Conservation (phyloP, 2,888 invertebrate genomes). For the Busseola fusca region DNA sequence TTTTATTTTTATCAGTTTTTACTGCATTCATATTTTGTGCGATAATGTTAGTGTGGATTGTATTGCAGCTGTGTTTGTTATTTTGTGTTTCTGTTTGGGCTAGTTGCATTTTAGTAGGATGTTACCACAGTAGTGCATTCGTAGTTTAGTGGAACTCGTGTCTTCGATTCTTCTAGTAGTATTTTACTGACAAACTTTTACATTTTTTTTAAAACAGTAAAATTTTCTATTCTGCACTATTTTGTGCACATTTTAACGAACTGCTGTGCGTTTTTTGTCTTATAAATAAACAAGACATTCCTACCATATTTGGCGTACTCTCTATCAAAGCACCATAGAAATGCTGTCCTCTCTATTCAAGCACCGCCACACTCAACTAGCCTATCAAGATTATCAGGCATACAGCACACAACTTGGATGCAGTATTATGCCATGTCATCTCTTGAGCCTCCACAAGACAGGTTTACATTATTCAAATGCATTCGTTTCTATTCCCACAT, state of each 20-base stretch:
- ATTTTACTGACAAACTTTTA: neutral
- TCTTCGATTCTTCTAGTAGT: neutral
- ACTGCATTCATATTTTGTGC: neutral
- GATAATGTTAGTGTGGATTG: neutral
- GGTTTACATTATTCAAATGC: conserved; percentile 87
- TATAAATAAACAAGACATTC: neutral
- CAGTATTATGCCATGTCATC: conserved; percentile 87
- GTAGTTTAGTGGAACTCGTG: neutral
- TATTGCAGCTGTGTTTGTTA: neutral
- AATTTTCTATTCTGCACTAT: neutral
- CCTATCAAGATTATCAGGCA: conserved; percentile 68
- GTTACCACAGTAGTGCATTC: neutral
- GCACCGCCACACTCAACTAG: conserved; percentile 57
- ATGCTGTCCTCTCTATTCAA: conserved; percentile 19
- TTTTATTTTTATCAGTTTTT: neutral
- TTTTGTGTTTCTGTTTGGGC: neutral
- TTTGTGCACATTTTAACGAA: neutral
- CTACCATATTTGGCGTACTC: neutral
- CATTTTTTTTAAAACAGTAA: no score
- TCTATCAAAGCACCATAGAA: neutral
- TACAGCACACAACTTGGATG: conserved; percentile 72
- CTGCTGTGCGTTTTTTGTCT: no score
- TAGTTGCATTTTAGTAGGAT: neutral
- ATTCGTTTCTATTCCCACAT: conserved; percentile 72
- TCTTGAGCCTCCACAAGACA: conserved; percentile 79